Base-by-base conservation (phyloP, 92 coral and sea anemone genomes). In the Chrysogorgia sp. region DNA sequence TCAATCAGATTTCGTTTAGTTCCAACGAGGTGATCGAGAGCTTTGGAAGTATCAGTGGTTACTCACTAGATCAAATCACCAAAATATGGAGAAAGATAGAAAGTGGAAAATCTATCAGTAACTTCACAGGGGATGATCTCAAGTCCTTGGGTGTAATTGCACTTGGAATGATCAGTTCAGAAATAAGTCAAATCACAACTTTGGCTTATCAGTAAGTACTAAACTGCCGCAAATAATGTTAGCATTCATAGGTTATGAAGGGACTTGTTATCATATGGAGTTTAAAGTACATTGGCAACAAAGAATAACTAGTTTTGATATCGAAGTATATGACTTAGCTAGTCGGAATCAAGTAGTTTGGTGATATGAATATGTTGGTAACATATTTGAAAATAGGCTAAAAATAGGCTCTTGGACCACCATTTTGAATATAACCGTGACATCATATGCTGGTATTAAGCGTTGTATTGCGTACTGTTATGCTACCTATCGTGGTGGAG, bases 11-110 rank as follows among this genome's bases (percentile, higher is more conserved):
- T 89, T 23, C 50, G 56, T 78, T 90, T 7, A 63, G 65, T 23
- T 52, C 87, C 21, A 75, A 81, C 52, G 96, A 90, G 26, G 96
- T 87, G 25, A 87, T 90, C 34, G 96, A 90, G 74, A 90, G 91
- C 75, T 72, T 90, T 40, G 96, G 96, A 0, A 64, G 56, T 33
- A 81, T 31, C 10, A 71, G 72, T 13, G 96, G 96, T 15, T 90
- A 87, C 69, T 60, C 96, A 17, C 9, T 78, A 29, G 69, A 76
- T 1, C 89, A 87, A 79, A 74, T 87, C n/a, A 50, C 57, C 10
- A 86, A 68, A 26, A 83, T 82, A 29, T 76, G 79, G 72, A 29
- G 82, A 14, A 83, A 77, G 45, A 65, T 90, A 34, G 84, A 80
- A 81, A 81, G 50, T 25, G 75, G 58, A 32, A 86, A 83, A 72